phyloP scores from a whole-genome alignment of 23 tunicate species.

The Styela clava region DNA sequence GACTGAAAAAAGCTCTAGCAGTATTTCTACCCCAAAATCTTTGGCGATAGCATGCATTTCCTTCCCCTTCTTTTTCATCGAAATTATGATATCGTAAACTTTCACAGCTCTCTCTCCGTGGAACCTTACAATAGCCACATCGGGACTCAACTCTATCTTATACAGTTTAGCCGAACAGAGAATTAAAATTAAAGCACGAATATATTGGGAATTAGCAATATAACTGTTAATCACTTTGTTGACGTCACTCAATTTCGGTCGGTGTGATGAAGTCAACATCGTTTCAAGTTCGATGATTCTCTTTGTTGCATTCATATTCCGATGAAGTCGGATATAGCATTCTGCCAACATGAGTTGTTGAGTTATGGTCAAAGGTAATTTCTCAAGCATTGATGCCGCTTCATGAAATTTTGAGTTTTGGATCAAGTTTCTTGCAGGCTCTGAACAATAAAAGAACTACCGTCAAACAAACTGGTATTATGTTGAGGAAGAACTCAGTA shows the following conservation, averaged over 20 bases:
- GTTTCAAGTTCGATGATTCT: neutral
- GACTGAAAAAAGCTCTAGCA: neutral
- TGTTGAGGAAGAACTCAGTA: too few relatives aligned
- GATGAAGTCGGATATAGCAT: neutral
- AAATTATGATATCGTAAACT: neutral
- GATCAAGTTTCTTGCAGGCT: neutral
- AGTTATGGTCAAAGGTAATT: neutral
- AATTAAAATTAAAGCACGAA: neutral
- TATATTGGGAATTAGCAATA: neutral
- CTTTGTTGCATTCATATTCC: neutral
- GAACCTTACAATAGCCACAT: neutral
- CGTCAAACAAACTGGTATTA: too few relatives aligned
- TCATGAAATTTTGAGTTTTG: neutral
- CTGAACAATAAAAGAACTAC: too few relatives aligned
- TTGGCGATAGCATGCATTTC: neutral
- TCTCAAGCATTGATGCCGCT: neutral
- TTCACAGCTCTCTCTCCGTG: neutral
- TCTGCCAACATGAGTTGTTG: neutral
- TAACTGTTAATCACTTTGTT: neutral
- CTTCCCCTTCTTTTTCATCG: neutral
- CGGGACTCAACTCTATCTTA: neutral
- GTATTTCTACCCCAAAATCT: neutral
- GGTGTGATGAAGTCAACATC: neutral
- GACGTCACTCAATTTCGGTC: neutral
- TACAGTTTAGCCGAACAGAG: neutral